Percentiles rank a stretch among this genome's conserved stretches.
phyloP scores from a whole-genome alignment of 2,888 invertebrate genomes.

The Hypomecis atomaria region DNA sequence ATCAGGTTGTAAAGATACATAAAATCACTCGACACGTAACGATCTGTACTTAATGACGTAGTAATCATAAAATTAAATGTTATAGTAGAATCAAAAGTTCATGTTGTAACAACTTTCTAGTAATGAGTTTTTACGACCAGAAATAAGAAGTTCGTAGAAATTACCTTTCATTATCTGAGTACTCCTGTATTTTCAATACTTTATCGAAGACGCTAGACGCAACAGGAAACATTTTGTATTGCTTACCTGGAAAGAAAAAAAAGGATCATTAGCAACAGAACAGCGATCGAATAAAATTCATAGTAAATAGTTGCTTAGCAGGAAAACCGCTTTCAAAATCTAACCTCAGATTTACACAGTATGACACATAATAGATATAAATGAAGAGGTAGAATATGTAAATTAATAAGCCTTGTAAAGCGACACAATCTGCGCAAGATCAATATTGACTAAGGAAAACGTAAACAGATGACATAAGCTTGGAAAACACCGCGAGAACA shows the following conservation, averaged over 20 bases:
- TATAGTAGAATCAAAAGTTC: background rate
- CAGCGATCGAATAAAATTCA: background rate
- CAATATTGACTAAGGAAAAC: conserved; percentile 40
- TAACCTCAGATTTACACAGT: background rate
- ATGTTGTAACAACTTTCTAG: conserved; percentile 7
- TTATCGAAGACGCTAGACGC: background rate
- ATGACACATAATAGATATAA: conserved; percentile 4
- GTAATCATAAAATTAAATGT: conserved; percentile 7
- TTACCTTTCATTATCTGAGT: background rate
- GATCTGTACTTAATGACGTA: background rate
- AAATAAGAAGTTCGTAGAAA: background rate
- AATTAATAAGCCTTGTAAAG: conserved; percentile 20
- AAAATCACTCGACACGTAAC: background rate
- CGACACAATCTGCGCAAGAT: conserved; percentile 28
- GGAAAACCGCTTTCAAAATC: conserved; percentile 18
- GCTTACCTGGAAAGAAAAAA: conserved; percentile 26
- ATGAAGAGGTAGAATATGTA: background rate
- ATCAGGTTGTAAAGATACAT: conserved; percentile 2
- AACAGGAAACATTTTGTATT: background rate
- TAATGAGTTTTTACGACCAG: conserved; percentile 8
- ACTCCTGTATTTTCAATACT: background rate
- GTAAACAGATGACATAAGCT: conserved; percentile 43
- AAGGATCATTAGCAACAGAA: background rate
- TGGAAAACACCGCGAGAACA: conserved; percentile 24
- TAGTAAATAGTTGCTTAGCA: background rate